Evolutionary conservation across 2,113 vertebrate genomes (phyloP).

Genomic region (Carollia perspicillata): DNA sequence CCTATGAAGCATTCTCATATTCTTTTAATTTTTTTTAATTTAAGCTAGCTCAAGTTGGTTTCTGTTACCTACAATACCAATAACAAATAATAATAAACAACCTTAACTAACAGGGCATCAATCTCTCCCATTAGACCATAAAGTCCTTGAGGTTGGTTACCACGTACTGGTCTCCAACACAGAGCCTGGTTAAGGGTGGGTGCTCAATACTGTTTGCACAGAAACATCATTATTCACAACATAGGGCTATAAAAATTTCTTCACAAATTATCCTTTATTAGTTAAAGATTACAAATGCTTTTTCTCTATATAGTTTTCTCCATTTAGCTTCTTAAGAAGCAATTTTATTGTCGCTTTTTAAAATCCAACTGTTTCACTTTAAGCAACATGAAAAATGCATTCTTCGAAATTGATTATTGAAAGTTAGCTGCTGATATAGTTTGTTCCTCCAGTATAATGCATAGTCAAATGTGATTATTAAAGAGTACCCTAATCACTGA

Average conservation of each 20-base stretch:
- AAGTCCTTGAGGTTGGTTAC: conserved; percentile 1
- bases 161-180: neutral
- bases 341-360: conserved; percentile 32
- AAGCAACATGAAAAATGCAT: conserved; percentile 18
- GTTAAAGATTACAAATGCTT: conserved; percentile 23
- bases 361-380: conserved; percentile 34
- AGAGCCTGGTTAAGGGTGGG: neutral
- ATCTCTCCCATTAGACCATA: neutral
- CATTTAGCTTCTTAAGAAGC: neutral
- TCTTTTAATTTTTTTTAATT: neutral
- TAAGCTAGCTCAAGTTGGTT: conserved; percentile 25
- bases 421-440: neutral
- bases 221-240: neutral
- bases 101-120: conserved; percentile 15
- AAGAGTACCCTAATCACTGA: neutral
- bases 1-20: neutral
- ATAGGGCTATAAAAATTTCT: neutral
- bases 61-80: neutral
- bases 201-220: neutral
- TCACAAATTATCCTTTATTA: neutral
- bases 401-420: conserved; percentile 22
- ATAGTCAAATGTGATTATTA: neutral
- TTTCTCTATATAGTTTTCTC: neutral
- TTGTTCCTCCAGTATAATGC: neutral
- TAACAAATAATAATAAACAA: conserved; percentile 22